Conservation (phyloP, 2,113 vertebrate species). For the Coptodon bakossiorum region DNA sequence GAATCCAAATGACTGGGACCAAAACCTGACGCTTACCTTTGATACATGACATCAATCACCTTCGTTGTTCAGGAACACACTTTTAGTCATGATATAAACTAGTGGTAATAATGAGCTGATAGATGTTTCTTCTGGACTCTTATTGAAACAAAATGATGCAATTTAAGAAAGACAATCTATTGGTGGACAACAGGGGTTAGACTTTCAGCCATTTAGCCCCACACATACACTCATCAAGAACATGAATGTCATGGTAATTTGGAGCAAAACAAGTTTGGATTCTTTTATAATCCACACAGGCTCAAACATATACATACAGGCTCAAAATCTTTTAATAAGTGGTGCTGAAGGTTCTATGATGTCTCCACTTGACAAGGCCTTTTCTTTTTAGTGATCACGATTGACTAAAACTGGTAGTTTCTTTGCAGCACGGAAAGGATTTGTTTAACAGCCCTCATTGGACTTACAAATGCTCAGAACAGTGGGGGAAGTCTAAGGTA, state of each 20-base stretch:
- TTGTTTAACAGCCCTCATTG: neutral
- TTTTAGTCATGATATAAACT: neutral
- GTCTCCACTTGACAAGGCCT: neutral
- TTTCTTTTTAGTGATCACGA: neutral
- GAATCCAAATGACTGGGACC: neutral
- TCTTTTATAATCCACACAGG: neutral
- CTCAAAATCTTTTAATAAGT: neutral
- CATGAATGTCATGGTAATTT: neutral
- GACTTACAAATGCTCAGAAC: neutral
- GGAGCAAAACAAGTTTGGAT: neutral
- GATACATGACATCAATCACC: neutral
- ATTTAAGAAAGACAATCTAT: neutral
- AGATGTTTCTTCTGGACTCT: neutral
- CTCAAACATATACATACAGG: neutral
- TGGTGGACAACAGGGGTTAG: neutral
- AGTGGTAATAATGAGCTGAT: neutral
- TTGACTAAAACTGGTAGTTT: neutral
- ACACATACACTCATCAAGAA: neutral
- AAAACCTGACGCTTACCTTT: neutral
- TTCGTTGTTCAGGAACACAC: neutral
- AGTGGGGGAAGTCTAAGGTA: neutral
- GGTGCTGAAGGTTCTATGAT: neutral
- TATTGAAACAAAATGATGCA: neutral
- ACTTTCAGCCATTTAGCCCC: neutral
- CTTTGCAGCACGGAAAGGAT: neutral